A percentile compares a stretch with the other conserved stretches of the same genome.
phyloP scores from a whole-genome alignment of 2,888 invertebrate genomes.

The Pherbina coryleti region DNA sequence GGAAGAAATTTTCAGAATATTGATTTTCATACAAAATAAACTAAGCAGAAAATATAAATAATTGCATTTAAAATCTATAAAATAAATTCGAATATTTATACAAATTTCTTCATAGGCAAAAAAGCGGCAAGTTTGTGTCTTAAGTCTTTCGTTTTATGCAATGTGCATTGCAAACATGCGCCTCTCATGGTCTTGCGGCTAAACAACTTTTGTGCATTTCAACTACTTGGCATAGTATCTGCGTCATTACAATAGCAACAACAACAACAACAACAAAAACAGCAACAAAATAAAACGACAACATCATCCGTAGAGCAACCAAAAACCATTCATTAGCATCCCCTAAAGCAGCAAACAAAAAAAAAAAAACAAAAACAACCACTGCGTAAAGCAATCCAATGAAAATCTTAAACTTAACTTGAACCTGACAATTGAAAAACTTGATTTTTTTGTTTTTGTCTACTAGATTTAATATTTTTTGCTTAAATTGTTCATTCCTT shows the following conservation, averaged over 20 bases:
- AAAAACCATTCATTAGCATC: conserved; percentile 52
- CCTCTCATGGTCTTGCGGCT: neutral
- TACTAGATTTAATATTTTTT: conserved; percentile 1
- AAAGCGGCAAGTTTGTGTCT: conserved; percentile 19
- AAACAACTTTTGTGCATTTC: neutral
- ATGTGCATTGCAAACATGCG: neutral
- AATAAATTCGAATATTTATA: neutral
- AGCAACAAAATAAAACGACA: too few relatives aligned
- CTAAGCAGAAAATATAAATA: neutral
- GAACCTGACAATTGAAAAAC: conserved; percentile 45
- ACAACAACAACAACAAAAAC: neutral
- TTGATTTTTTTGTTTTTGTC: conserved; percentile 17
- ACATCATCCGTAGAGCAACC: conserved; percentile 13
- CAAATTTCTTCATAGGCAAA: neutral
- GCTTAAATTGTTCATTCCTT: conserved; percentile 9
- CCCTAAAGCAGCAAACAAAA: conserved; percentile 42
- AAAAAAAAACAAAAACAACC: neutral
- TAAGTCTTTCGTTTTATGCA: conserved; percentile 28
- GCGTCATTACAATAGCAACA: neutral
- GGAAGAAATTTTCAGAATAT: too few relatives aligned
- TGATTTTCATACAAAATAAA: neutral
- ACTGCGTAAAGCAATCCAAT: neutral
- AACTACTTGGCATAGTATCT: too few relatives aligned
- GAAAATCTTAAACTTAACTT: conserved; percentile 40
- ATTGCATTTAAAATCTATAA: neutral